Base-by-base conservation (phyloP, 2,113 vertebrate genomes). In the Monopterus albus region DNA sequence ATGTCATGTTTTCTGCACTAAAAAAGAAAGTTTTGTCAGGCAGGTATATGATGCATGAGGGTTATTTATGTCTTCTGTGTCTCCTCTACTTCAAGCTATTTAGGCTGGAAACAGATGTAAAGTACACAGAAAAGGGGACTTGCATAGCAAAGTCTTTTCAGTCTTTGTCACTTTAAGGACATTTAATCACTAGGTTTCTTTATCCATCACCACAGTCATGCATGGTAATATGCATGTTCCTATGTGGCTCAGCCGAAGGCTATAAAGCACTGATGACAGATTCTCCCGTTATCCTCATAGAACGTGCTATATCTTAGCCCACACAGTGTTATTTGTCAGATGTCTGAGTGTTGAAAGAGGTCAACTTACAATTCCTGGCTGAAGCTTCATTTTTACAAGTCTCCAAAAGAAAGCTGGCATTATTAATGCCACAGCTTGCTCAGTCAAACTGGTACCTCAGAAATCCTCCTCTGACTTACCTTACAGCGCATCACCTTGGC, bases 151-250 rank as follows among this genome's bases (percentile, higher is more conserved):
- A 45, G n/a, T 10, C 23, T 68, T 67, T 76, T 66, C 7, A 6
- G 43, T 68, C 47, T 29, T 70, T 77, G 71, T 69, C 69, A 68
- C 59, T 83, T 75, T 69, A 79, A 73, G 61, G 58, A 57, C 75
- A 75, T 83, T 78, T 87, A 83, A 90, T 83, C 73, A 80, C 61
- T 70, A 79, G 82, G 76, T 83, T 83, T 83, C 53, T 81, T 80
- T 39, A 28, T 53, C 57, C 73, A 71, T 60, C 70, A 83, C 75
- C 82, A 79, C 81, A 82, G 83, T 57, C 77, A 86, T 78, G 73
- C 72, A 84, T 53, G 57, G 39, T 78, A 81, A 71, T 81, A 29
- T 68, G 78, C 43, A 77, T 52, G 66, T 67, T 66, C 53, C 67
- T 33, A 29, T 63, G 67, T 40, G 72, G 79, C 69, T 67, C 38